Percentiles rank a stretch among this genome's conserved stretches.
phyloP scores from a whole-genome alignment of 1,140 invertebrate species.

The Drosophila arawakana region DNA sequence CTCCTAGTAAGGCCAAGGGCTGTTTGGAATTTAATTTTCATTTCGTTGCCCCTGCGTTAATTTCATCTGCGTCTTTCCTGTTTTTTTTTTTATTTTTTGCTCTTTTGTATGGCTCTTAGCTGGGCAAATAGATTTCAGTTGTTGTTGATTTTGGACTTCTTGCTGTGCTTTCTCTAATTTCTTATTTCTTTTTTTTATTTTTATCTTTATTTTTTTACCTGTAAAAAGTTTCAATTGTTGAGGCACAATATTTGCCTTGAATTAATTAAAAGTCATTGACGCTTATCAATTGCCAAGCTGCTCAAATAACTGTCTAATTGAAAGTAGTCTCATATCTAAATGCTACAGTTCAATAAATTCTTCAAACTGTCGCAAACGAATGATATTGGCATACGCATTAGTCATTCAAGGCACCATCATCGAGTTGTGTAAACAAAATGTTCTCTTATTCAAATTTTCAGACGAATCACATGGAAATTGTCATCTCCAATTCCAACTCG shows the following conservation, averaged over 20 bases:
- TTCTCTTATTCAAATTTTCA: conserved; percentile 37
- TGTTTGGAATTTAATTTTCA: conserved; percentile 82
- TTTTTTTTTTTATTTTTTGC: conserved; percentile 1
- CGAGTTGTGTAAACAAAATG: conserved; percentile 43
- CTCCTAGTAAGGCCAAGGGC: conserved; percentile 52
- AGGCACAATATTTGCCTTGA: conserved; percentile 69
- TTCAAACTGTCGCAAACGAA: background rate
- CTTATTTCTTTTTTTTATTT: too few species aligned
- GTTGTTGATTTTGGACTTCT: conserved; percentile 64
- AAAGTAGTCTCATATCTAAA: background rate
- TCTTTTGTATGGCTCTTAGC: conserved; percentile 45
- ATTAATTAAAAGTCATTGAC: conserved; percentile 78
- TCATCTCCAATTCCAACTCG: conserved; percentile 27
- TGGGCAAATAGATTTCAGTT: conserved; percentile 74
- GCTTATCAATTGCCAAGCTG: conserved; percentile 54
- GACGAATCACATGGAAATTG: conserved; percentile 47
- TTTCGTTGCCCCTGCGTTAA: conserved; percentile 61
- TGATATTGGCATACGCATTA: conserved; percentile 21
- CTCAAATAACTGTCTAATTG: conserved; percentile 28
- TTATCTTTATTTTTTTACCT: background rate
- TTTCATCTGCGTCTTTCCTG: conserved; percentile 63
- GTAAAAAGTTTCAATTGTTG: conserved; percentile 53
- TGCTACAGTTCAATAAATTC: conserved; percentile 4
- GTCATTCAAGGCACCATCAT: conserved; percentile 39
- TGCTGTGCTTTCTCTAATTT: conserved; percentile 3